These are phyloP conservation scores for Lepus americanus DNA, from an alignment of 2,113 vertebrate genomes.

Conservation along the genomic window DNA sequence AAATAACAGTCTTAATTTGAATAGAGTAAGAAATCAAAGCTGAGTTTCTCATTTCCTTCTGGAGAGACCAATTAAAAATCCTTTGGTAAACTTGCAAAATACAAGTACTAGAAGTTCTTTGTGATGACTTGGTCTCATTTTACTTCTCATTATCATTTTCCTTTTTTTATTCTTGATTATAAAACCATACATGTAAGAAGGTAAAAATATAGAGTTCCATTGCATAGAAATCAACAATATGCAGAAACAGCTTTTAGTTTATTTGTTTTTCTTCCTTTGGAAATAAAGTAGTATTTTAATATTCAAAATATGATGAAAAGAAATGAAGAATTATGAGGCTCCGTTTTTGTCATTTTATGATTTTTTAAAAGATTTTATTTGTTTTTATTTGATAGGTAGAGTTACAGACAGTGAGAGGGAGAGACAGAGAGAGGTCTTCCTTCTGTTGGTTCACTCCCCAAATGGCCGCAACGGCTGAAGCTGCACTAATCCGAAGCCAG, in stretches of 20 bases:
- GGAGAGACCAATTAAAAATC: constrained; percentile 30
- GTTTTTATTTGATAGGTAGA: too few species aligned
- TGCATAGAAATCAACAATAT: neutral
- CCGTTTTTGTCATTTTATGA: constrained; percentile 41
- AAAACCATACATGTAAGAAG: neutral
- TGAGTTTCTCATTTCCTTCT: too few species aligned
- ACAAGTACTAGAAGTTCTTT: neutral
- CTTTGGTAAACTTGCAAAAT: constrained; percentile 41
- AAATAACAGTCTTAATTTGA: too few species aligned
- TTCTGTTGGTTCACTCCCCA: too few species aligned
- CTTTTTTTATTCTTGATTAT: constrained; percentile 23
- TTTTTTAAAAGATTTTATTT: constrained; percentile 11
- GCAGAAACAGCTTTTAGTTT: neutral
- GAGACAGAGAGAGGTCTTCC: too few species aligned
- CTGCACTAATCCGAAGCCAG: too few species aligned
- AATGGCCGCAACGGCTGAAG: too few species aligned
- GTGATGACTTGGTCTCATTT: neutral
- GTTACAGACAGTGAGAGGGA: too few species aligned
- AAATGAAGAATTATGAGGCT: neutral
- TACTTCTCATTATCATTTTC: neutral
- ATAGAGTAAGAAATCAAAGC: too few species aligned
- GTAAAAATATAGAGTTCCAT: neutral
- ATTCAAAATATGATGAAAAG: constrained; percentile 7
- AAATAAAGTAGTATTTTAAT: constrained; percentile 35
- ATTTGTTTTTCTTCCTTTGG: neutral